These are phyloP conservation scores for Amphimedon queenslandica DNA, from an alignment of 37 sponge, comb jelly and placozoan genomes.

Conservation along the genomic window DNA sequence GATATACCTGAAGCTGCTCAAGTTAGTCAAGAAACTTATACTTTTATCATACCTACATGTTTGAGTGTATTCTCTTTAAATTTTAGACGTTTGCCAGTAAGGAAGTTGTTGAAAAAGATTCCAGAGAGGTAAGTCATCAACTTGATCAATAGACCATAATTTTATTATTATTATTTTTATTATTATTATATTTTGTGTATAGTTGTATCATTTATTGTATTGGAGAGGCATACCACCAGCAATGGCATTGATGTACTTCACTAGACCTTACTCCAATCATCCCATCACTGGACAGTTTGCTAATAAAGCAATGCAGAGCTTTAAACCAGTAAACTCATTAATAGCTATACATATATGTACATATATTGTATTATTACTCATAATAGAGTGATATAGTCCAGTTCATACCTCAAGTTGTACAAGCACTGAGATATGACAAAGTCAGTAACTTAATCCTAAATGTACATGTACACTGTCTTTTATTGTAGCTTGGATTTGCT, in stretches of 20 bases:
- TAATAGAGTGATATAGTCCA: constrained; percentile 71
- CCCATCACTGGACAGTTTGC: constrained; percentile 80
- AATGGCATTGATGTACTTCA: constrained; percentile 67
- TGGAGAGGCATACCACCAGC: constrained; percentile 72
- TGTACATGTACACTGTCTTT: background rate
- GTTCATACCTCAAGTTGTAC: constrained; percentile 94
- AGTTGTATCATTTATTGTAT: constrained; percentile 76
- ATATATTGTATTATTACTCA: background rate
- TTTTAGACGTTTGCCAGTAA: constrained; percentile 12
- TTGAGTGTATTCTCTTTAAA: background rate
- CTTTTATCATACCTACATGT: no score
- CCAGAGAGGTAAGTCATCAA: constrained; percentile 13
- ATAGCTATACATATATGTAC: background rate
- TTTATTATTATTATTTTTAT: background rate
- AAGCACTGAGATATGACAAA: constrained; percentile 87
- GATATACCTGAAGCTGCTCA: constrained; percentile 55
- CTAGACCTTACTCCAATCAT: constrained; percentile 56
- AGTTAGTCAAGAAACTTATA: constrained; percentile 11
- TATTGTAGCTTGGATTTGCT: constrained; percentile 65
- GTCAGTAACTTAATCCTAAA: constrained; percentile 5
- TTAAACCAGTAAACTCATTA: constrained; percentile 60
- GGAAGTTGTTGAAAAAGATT: constrained; percentile 17
- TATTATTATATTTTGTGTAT: background rate
- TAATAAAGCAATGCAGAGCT: constrained; percentile 54
- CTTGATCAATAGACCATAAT: background rate